Percentiles rank a stretch among this genome's conserved stretches.
phyloP scores from a whole-genome alignment of 2,113 vertebrate genomes.

The Leptosomus discolor region DNA sequence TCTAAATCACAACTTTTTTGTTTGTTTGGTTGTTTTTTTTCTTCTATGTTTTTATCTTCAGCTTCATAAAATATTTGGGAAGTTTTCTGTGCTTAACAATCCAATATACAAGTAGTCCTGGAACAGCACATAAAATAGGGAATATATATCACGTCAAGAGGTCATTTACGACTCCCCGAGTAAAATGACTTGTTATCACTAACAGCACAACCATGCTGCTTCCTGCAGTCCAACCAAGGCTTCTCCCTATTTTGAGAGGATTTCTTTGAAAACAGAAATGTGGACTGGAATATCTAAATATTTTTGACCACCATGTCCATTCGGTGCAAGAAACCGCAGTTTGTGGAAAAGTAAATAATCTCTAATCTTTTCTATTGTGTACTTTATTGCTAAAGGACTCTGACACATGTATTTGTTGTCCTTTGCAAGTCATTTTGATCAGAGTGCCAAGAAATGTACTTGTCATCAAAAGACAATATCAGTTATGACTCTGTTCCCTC shows the following conservation, averaged over 20 bases:
- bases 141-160: not conserved
- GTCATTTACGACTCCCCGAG: not conserved
- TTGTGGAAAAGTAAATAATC: not conserved
- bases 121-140: not conserved
- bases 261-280: not conserved
- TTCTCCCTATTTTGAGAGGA: not conserved
- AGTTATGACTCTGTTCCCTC: not conserved
- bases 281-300: not conserved
- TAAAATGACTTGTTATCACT: not conserved
- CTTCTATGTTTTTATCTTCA: not conserved
- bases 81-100: not conserved
- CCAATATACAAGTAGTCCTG: not conserved
- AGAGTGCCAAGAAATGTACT: not conserved
- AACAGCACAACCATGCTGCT: rapidly evolving
- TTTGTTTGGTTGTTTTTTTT: not conserved
- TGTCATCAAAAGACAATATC: not conserved
- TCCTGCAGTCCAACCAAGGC: not conserved
- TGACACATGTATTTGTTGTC: not conserved
- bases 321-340: not conserved
- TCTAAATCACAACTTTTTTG: not conserved
- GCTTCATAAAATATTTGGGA: not conserved
- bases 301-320: not conserved
- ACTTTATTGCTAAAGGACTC: not conserved
- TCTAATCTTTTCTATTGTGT: not conserved
- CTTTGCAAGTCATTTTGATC: not conserved